Conservation (phyloP, 2,888 invertebrate species). For the Sphinx pinastri region DNA sequence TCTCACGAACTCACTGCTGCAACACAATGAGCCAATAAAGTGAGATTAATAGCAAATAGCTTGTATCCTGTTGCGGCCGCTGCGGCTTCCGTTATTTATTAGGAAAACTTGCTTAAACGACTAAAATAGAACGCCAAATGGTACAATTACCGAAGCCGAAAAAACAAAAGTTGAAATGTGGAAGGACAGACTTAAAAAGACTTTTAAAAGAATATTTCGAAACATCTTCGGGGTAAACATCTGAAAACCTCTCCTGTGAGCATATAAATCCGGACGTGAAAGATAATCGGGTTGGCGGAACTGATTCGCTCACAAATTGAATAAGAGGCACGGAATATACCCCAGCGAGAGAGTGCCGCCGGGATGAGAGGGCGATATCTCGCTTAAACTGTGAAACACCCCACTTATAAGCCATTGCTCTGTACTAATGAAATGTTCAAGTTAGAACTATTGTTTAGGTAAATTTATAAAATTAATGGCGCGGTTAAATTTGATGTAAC, state of each 20-base stretch:
- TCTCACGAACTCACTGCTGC: constrained; percentile 55
- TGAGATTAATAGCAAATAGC: constrained; percentile 32
- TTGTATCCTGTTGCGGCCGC: neutral
- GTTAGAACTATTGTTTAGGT: constrained; percentile 22
- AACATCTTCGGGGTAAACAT: constrained; percentile 56
- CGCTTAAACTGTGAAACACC: constrained; percentile 65
- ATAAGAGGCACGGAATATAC: constrained; percentile 75
- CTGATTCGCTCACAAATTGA: constrained; percentile 82
- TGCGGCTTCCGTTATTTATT: neutral
- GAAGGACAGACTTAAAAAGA: constrained; percentile 42
- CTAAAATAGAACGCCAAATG: neutral
- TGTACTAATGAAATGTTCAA: constrained; percentile 55
- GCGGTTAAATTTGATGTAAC: constrained; percentile 8
- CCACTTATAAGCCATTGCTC: constrained; percentile 58
- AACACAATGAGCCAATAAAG: constrained; percentile 64
- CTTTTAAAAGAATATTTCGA: constrained; percentile 51
- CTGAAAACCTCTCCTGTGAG: constrained; percentile 67
- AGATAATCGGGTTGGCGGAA: constrained; percentile 80
- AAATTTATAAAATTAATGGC: constrained; percentile 22
- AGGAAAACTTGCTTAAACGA: neutral
- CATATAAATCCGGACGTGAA: constrained; percentile 77
- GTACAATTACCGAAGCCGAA: neutral
- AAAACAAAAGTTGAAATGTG: constrained; percentile 17
- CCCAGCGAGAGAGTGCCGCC: constrained; percentile 51
- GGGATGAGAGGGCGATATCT: constrained; percentile 52